These are phyloP conservation scores for Sylvilagus floridanus DNA, from an alignment of 2,797 vertebrate species.

Conservation along the genomic window DNA sequence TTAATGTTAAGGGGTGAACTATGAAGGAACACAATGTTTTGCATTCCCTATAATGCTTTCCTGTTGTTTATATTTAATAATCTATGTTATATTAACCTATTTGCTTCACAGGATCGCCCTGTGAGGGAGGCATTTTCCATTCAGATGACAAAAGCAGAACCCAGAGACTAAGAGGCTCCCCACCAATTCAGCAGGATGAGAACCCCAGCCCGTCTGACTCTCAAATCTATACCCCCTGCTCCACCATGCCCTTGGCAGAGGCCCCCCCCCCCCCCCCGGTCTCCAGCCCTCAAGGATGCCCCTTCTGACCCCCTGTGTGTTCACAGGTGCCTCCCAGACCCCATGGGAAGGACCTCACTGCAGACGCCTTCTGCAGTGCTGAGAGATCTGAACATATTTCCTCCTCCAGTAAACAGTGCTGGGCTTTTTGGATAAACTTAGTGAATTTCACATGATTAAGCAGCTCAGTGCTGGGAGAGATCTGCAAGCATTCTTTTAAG, in stretches of 20 bases:
- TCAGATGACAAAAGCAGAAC: neutral
- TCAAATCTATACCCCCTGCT: neutral
- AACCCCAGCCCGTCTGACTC: neutral
- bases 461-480: constrained; percentile 9
- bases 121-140: neutral
- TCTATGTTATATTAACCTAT: neutral
- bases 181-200: neutral
- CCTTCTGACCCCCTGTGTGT: neutral
- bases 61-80: neutral
- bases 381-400: neutral
- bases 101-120: neutral
- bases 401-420: constrained; percentile 16
- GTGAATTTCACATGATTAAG: constrained; percentile 44
- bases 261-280: neutral
- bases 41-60: neutral
- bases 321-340: neutral
- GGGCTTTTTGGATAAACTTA: constrained; percentile 4
- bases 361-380: neutral
- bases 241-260: neutral
- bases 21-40: neutral
- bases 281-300: neutral
- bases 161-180: neutral
- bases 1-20: neutral
- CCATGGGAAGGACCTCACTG: neutral
- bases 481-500: neutral